phyloP scores from a whole-genome alignment of 2,113 vertebrate genomes.

The Odontesthes bonariensis region DNA sequence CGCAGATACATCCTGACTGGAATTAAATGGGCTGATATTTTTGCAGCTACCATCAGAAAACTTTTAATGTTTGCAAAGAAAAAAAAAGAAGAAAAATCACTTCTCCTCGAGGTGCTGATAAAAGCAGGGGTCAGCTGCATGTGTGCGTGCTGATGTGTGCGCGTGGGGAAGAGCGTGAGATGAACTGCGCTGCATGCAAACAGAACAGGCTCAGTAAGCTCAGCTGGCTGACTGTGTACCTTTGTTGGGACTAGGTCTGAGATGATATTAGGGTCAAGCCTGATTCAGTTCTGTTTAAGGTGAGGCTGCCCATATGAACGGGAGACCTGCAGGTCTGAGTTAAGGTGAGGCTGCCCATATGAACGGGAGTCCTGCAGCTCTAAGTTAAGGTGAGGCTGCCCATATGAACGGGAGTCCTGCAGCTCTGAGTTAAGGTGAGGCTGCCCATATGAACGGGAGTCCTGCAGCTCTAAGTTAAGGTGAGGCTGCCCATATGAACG shows the following conservation, averaged over 20 bases:
- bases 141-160: no score
- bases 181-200: neutral
- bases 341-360: neutral
- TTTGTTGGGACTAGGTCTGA: no score
- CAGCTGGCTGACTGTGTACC: neutral
- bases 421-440: no score
- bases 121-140: no score
- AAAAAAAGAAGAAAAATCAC: neutral
- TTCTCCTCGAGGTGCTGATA: slow-evolving; percentile 11
- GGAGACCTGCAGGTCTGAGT: no score
- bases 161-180: neutral
- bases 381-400: no score
- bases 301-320: neutral
- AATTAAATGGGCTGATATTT: no score
- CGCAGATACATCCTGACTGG: neutral
- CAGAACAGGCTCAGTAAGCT: neutral
- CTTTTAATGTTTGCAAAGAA: slow-evolving; percentile 4
- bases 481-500: no score
- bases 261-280: neutral
- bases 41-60: neutral
- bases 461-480: no score
- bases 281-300: neutral
- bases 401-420: no score
- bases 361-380: no score
- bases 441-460: neutral